Evolutionary conservation across 1,140 invertebrate genomes (phyloP).

Genomic region (Schlechtendalia chinensis): DNA sequence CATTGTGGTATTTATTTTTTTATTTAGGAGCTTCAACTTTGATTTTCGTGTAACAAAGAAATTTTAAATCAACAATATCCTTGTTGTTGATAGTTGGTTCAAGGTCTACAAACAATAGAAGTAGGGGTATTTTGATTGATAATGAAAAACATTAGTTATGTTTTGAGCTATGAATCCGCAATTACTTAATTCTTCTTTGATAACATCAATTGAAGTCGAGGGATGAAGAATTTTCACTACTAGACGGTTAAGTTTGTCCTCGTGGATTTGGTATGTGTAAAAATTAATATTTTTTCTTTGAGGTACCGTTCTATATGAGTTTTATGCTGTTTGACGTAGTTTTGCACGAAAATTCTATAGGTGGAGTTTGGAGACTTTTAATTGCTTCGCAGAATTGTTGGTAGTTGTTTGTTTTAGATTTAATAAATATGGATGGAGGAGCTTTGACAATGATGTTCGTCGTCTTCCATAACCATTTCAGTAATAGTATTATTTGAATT

Average conservation of each 20-base stretch:
- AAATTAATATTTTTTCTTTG: slow-evolving; percentile 36
- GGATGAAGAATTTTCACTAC: slow-evolving; percentile 4
- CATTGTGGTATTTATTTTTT: slow-evolving; percentile 30
- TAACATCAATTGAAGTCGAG: neutral
- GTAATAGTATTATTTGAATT: neutral
- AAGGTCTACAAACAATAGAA: slow-evolving; percentile 34
- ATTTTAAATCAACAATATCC: slow-evolving; percentile 21
- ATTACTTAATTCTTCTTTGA: too few relatives aligned
- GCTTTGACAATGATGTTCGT: neutral
- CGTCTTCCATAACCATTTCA: neutral
- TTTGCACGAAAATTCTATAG: too few relatives aligned
- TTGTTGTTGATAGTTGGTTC: slow-evolving; percentile 32
- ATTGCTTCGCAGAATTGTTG: too few relatives aligned
- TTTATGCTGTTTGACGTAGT: too few relatives aligned
- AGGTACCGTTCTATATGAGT: slow-evolving; percentile 41
- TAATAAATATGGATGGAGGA: too few relatives aligned
- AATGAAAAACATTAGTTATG: slow-evolving; percentile 28
- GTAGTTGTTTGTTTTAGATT: too few relatives aligned
- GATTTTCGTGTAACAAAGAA: slow-evolving; percentile 19
- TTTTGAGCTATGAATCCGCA: neutral
- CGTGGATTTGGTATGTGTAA: slow-evolving; percentile 11
- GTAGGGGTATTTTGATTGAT: slow-evolving; percentile 22
- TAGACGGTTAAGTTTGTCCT: slow-evolving; percentile 20
- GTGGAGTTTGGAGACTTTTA: too few relatives aligned
- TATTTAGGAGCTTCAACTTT: slow-evolving; percentile 26